Base-by-base conservation (phyloP, 2,888 invertebrate species). In the Unio delphinus region DNA sequence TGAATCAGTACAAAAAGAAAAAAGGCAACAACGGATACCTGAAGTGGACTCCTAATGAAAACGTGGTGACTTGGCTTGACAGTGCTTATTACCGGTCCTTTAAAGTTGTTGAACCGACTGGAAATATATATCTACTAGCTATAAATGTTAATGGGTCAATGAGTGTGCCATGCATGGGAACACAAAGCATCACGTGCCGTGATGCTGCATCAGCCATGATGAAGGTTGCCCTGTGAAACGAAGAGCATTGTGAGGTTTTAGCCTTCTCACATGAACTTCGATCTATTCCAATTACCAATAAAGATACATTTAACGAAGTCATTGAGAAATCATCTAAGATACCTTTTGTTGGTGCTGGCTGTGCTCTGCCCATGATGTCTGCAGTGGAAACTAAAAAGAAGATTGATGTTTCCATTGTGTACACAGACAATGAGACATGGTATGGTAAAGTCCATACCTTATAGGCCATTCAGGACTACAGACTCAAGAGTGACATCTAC, bases 321-420 rank as follows among this genome's bases (percentile, higher is more conserved):
- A 64, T 79, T 4, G 5, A 69, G 3, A 80, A 75, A 60, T 78
- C 76, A 6, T 20, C 58, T 17, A 17, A 26, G 0, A 56, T 85
- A 8, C 76, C 74, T 1, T 80, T 85, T 59, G 84, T 83, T 20
- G 73, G 73, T 20, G 85, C 86, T 1, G 85, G 86, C 73, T 87
- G 86, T 70, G 78, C 84, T 1, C 72, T 77, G 62, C 85, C 87
- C 8, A 86, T 86, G 80, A 90, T 91, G 26, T 95, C 94, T 94
- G 95, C 95, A 0, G 81, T 86, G 28, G 88, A 92, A 64, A 90
- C 92, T 61, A 92, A 93, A 55, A 91, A 92, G 80, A 90, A 76
- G 74, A 91, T 93, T 76, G 95, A 95, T 87, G 93, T 94, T 54
- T 94, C 95, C 88, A 92, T 95, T 65, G 93, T 94, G 87, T 92